These are phyloP conservation scores for Catagonus wagneri DNA, from an alignment of 2,113 vertebrate genomes.

Conservation along the genomic window DNA sequence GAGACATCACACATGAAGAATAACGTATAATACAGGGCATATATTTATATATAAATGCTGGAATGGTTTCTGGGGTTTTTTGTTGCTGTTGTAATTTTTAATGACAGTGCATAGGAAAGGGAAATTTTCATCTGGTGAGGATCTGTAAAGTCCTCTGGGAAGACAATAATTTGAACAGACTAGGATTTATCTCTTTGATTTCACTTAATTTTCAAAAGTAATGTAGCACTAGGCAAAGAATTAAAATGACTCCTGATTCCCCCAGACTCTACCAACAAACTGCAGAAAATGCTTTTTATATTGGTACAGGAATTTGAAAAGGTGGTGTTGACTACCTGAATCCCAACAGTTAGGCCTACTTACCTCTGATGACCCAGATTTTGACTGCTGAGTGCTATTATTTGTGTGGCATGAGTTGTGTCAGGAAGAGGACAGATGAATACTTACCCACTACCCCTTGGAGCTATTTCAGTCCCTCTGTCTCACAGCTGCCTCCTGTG, in stretches of 20 bases:
- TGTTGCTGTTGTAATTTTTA: not conserved
- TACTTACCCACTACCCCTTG: not conserved
- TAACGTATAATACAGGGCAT: slow-evolving; percentile 48
- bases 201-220: slow-evolving; percentile 57
- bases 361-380: not conserved
- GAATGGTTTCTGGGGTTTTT: not conserved
- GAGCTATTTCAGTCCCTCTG: not conserved
- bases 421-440: not conserved
- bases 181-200: slow-evolving; percentile 30
- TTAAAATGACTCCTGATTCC: slow-evolving; percentile 19
- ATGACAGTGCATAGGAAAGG: slow-evolving; percentile 18
- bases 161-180: slow-evolving; percentile 10
- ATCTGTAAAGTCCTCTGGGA: slow-evolving; percentile 37
- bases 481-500: not conserved
- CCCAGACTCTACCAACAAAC: not conserved
- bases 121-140: slow-evolving; percentile 39
- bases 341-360: not conserved
- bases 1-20: slow-evolving; percentile 63
- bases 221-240: slow-evolving; percentile 17
- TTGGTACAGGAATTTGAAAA: slow-evolving; percentile 23
- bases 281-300: slow-evolving; percentile 23
- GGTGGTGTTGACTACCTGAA: slow-evolving; percentile 4
- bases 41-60: slow-evolving; percentile 38
- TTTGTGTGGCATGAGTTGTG: not conserved
- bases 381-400: not conserved